Evolutionary conservation across 1,140 invertebrate genomes (phyloP).

Genomic region (Pseudomyrmex flavicornis): DNA sequence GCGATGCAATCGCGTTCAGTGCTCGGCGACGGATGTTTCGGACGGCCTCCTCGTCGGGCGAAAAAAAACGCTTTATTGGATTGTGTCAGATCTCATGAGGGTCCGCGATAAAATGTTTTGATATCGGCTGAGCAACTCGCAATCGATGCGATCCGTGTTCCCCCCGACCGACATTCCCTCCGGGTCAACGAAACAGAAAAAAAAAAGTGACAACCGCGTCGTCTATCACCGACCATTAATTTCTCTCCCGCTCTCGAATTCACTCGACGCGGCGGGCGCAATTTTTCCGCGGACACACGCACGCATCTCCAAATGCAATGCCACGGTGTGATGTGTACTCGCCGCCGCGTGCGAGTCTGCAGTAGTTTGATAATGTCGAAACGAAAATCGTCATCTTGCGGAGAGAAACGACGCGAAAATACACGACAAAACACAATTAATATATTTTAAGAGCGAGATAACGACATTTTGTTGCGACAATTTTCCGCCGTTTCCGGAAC

Average conservation of each 20-base stretch:
- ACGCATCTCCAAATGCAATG: constrained; percentile 42
- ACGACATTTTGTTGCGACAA: no score
- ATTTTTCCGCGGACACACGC: constrained; percentile 42
- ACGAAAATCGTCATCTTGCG: no score
- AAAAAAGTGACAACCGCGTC: constrained; percentile 55
- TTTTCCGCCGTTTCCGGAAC: no score
- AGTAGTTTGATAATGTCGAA: constrained; percentile 4
- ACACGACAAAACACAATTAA: no score
- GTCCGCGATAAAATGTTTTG: constrained; percentile 45
- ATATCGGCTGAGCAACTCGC: constrained; percentile 2
- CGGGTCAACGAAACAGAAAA: constrained; percentile 10
- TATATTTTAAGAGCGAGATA: no score
- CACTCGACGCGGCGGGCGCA: constrained; percentile 36
- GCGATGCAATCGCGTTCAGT: neutral
- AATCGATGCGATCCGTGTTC: constrained; percentile 43
- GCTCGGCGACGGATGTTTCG: neutral
- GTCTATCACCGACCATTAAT: constrained; percentile 52
- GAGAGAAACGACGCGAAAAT: no score
- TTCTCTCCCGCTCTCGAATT: constrained; percentile 35
- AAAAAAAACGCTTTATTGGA: constrained; percentile 11
- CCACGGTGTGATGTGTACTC: no score
- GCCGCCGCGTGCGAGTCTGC: neutral
- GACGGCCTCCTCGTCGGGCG: neutral
- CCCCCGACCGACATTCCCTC: neutral
- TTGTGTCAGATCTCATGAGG: constrained; percentile 48